phyloP scores from a whole-genome alignment of 2,888 invertebrate genomes.

The Theristus sp. region DNA sequence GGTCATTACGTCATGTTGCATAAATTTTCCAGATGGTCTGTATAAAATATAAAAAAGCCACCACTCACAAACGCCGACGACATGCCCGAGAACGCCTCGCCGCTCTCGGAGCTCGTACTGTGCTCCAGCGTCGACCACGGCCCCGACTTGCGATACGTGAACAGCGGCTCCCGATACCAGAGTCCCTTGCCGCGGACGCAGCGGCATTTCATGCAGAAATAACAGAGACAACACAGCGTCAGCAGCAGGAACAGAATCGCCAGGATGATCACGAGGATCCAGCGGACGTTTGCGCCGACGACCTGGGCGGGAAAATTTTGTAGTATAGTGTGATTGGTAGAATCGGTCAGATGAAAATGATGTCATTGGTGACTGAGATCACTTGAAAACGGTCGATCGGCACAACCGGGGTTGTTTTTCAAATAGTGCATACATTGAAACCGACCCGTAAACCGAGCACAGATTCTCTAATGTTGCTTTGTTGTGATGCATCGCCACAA shows the following conservation, averaged over 20 bases:
- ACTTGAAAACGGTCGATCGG: no score
- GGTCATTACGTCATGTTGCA: neutral
- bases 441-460: no score
- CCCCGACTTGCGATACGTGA: slow-evolving; percentile 12
- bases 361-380: no score
- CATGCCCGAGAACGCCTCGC: slow-evolving; percentile 5
- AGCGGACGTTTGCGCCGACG: slow-evolving; percentile 14
- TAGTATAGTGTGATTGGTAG: no score
- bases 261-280: slow-evolving; percentile 20
- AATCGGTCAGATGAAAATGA: no score
- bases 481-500: no score
- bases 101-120: slow-evolving; percentile 10
- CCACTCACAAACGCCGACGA: slow-evolving; percentile 6
- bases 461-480: no score
- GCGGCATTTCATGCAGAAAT: slow-evolving; percentile 14
- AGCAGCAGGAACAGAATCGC: slow-evolving; percentile 26
- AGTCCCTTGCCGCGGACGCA: slow-evolving; percentile 4
- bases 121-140: slow-evolving; percentile 26
- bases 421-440: no score
- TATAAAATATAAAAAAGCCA: neutral
- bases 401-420: no score
- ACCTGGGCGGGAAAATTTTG: slow-evolving; percentile 2
- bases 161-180: slow-evolving; percentile 8
- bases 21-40: neutral
- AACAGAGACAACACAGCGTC: slow-evolving; percentile 19